Evolutionary conservation across 2,888 invertebrate species (phyloP).

Genomic region (Trichopoda pennipes): DNA sequence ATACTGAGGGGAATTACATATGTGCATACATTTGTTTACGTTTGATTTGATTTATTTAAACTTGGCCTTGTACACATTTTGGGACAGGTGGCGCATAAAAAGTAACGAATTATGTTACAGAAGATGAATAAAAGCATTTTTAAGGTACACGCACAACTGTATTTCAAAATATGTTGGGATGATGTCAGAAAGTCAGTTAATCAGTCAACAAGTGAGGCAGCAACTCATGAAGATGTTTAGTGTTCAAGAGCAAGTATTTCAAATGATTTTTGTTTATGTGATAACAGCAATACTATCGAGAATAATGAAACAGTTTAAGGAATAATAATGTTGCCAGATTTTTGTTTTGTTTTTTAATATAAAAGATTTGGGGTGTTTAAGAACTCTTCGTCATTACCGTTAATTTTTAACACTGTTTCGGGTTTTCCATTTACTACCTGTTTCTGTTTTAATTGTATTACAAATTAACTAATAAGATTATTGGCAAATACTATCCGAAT

Average conservation of each 20-base stretch:
- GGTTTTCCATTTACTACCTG: no score
- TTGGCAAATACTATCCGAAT: no score
- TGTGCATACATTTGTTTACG: slow-evolving; percentile 28
- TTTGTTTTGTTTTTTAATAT: neutral
- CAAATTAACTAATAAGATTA: no score
- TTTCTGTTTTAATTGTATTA: no score
- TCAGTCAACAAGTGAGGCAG: neutral
- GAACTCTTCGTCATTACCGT: no score
- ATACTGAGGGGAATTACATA: neutral
- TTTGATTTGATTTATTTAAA: slow-evolving; percentile 37
- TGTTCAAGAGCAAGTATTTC: slow-evolving; percentile 13
- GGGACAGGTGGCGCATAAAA: slow-evolving; percentile 38
- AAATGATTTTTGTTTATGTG: slow-evolving; percentile 42
- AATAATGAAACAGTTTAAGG: neutral
- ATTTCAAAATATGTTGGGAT: neutral
- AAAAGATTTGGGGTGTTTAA: no score
- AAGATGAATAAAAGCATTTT: neutral
- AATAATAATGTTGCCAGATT: neutral
- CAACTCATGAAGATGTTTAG: neutral
- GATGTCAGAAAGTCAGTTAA: slow-evolving; percentile 9
- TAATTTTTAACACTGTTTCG: no score
- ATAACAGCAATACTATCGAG: slow-evolving; percentile 21
- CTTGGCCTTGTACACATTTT: slow-evolving; percentile 27
- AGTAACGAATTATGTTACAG: slow-evolving; percentile 17
- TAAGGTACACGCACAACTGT: neutral